Base-by-base conservation (phyloP, 2,888 invertebrate genomes). In the Oxyscelio sp. region DNA sequence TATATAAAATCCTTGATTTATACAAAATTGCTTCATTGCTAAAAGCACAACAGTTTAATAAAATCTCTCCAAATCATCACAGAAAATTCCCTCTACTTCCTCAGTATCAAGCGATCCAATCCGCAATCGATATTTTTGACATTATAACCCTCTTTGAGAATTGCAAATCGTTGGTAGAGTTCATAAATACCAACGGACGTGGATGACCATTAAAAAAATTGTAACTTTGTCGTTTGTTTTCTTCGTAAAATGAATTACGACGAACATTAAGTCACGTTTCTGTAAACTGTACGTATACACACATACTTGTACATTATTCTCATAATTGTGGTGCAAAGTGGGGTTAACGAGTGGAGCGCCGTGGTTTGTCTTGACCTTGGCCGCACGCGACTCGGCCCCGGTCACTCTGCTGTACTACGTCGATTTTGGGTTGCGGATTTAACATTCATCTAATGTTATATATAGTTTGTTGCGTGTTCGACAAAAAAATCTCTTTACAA, bases 381-480 rank as follows among this genome's bases (percentile, higher is more conserved):
- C 91, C 92, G 90, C 93, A 92, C 93, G 93, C 93, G 92, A 93
- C 86, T 89, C 82, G 85, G 86, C 87, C 86, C 87, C 88, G 90
- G 90, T 90, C 92, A 90, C 81, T 89, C 79, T 73, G 84, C 83
- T 83, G 81, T 58, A 63, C 84, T 87, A 83, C 65, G 88, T 89
- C 89, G 85, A 90, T 91, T 91, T 91, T 82, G 90, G 75, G 85
- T 77, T 71, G 45, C 31, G 83, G 87, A 88, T 85, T 84, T 78
- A 77, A 48, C 74, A 63, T 27, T 77, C 73, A 85, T 87, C 81
- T 74, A 74, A 68, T 74, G 63, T 48, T 56, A 63, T 22, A 8
- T 52, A 56, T 15, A 45, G 6, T 21, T 11, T 9, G 9, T 11
- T 27, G 27, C 27, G 27, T 27, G 27, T 27, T 27, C 27, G n/a